Conservation (phyloP, 2,113 vertebrate species). For the Synchiropus splendidus region DNA sequence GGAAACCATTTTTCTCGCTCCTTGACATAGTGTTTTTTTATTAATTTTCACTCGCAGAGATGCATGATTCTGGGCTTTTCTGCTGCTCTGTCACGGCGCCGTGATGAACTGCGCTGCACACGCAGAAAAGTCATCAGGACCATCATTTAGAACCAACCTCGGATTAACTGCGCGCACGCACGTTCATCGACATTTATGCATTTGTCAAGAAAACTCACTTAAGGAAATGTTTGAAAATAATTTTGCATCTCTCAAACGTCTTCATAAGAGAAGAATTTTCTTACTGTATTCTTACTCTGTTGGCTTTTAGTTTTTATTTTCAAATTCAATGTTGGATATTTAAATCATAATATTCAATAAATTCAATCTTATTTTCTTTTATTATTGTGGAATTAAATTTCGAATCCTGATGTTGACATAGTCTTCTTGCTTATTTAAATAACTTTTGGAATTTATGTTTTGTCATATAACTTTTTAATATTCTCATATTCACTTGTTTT, state of each 20-base stretch:
- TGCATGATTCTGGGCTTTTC: slow-evolving; percentile 63
- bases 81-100: slow-evolving; percentile 51
- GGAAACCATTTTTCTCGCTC: slow-evolving; percentile 67
- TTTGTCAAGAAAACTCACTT: slow-evolving; percentile 10
- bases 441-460: too few relatives aligned
- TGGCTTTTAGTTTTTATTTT: too few relatives aligned
- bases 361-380: too few relatives aligned
- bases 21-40: slow-evolving; percentile 70
- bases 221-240: slow-evolving; percentile 4
- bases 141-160: slow-evolving; percentile 60
- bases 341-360: too few relatives aligned
- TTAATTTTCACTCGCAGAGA: slow-evolving; percentile 71
- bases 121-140: slow-evolving; percentile 46
- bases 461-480: too few relatives aligned
- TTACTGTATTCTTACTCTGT: too few relatives aligned
- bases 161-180: slow-evolving; percentile 44
- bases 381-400: too few relatives aligned
- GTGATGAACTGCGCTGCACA: slow-evolving; percentile 53
- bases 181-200: slow-evolving; percentile 26
- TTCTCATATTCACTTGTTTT: too few relatives aligned
- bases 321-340: too few relatives aligned
- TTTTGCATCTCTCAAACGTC: slow-evolving; percentile 4
- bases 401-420: too few relatives aligned
- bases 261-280: slow-evolving; percentile 1
- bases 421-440: too few relatives aligned